These are phyloP conservation scores for Cheirogaleus medius DNA, from an alignment of 2,113 vertebrate genomes.

Conservation along the genomic window DNA sequence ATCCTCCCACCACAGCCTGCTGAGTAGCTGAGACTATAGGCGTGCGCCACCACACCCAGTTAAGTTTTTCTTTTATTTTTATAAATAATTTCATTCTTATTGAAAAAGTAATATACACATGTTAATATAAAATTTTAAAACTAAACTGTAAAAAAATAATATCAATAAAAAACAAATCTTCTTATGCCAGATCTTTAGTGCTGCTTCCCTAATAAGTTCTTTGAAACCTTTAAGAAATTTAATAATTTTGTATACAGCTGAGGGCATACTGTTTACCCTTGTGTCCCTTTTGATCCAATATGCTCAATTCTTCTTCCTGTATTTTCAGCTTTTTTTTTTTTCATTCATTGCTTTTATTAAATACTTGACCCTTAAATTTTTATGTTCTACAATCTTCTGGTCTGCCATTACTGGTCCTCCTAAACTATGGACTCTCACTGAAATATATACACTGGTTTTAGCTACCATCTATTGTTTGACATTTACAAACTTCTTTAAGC, in stretches of 20 bases:
- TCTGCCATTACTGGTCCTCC: not conserved
- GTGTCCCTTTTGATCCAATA: not conserved
- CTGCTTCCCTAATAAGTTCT: not conserved
- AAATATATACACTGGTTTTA: not conserved
- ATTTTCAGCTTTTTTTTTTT: not conserved
- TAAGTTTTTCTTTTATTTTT: not conserved
- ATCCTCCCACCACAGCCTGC: no score
- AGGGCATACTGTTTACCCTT: not conserved
- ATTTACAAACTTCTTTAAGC: not conserved
- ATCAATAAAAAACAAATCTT: not conserved
- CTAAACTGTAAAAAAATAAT: not conserved
- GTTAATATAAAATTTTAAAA: not conserved
- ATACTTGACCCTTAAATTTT: not conserved
- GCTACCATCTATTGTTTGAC: not conserved
- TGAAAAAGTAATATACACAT: not conserved
- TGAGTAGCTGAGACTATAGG: no score
- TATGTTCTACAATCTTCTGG: not conserved
- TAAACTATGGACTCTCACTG: not conserved
- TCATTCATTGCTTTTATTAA: not conserved
- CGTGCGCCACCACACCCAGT: no score
- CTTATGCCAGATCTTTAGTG: not conserved
- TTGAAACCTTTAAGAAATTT: not conserved
- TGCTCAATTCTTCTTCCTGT: not conserved
- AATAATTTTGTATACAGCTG: not conserved
- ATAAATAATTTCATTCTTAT: not conserved